Evolutionary conservation across 2,113 vertebrate genomes (phyloP), one percentile per base, ranked within the genome.

Genomic region (Panurus biarmicus): DNA sequence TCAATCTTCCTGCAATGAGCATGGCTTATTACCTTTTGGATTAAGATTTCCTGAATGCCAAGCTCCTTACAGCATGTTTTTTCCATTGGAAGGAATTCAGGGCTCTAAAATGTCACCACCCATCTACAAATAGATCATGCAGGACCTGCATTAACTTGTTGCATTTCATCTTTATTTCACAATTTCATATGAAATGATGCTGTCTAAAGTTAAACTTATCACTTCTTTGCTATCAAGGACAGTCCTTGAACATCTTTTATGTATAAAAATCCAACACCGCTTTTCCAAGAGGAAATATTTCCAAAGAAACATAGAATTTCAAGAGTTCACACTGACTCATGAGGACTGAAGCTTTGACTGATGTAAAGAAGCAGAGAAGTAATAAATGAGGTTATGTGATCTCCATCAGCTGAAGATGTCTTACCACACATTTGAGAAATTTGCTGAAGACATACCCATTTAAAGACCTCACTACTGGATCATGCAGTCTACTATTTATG

Each of bases 1-100:
- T 70, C 48, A 44, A 35, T 56, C 18, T 94, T 48, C 36, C 25
- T 69, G 26, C n/a, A 74, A 81, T 89, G 38, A 62, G 6, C 50
- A 65, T 28, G 25, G 51, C 33, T 94, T 93, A 56, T 87, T 95
- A 89, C 92, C 77, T 83, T 89, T 85, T 90, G 92, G 85, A 89
- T 87, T 92, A 82, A 87, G 89, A 84, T 72, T 87, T 89, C 75
- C 72, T 44, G 23, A 94, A 89, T 95, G 56, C 84, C 88, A 58
- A n/a, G n/a, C 38, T 78, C 73, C 87, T 87, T 89, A 64, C 6
- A 91, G 57, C 65, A 61, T 64, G 35, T 67, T 96, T 96, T 96
- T 96, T 85, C 94, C 90, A 96, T 9, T 93, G 80, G 79, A 95
- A 96, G 72, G 91, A 90, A 93, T 93, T 91, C 28, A 31, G 56